Evolutionary conservation across 2,797 vertebrate species (phyloP).

Genomic region (Euthynnus affinis): DNA sequence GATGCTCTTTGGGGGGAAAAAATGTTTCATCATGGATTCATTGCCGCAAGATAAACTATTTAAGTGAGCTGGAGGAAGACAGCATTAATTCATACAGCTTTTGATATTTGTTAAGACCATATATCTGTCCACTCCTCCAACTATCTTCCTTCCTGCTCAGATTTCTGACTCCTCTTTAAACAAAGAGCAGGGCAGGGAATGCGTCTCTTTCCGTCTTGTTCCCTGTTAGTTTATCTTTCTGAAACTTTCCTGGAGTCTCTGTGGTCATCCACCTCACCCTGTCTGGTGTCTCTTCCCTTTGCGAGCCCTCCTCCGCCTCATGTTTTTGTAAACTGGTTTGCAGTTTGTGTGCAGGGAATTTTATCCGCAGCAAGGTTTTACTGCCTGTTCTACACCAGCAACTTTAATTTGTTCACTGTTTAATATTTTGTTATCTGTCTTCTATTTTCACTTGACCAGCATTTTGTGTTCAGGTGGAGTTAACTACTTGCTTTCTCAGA

Average conservation of each 20-base stretch:
- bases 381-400: background rate
- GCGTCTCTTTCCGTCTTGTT: background rate
- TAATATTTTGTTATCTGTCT: background rate
- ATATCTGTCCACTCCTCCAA: too few relatives aligned
- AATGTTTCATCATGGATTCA: too few relatives aligned
- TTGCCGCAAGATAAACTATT: too few relatives aligned
- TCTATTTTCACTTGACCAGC: background rate
- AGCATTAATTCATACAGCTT: too few relatives aligned
- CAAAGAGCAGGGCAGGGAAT: background rate
- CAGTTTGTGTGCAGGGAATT: background rate
- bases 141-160: too few relatives aligned
- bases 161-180: constrained; percentile 3
- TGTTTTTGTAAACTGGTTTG: constrained; percentile 10
- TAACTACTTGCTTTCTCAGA: background rate
- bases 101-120: too few relatives aligned
- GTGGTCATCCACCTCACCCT: background rate
- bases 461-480: background rate
- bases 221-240: background rate
- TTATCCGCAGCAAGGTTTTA: background rate
- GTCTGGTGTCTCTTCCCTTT: background rate
- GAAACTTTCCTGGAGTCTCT: background rate
- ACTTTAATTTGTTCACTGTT: too few relatives aligned
- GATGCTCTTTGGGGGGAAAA: too few relatives aligned
- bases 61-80: too few relatives aligned
- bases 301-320: background rate